Base-by-base conservation (phyloP, 2,888 invertebrate species). In the Yponomeuta sedellus region DNA sequence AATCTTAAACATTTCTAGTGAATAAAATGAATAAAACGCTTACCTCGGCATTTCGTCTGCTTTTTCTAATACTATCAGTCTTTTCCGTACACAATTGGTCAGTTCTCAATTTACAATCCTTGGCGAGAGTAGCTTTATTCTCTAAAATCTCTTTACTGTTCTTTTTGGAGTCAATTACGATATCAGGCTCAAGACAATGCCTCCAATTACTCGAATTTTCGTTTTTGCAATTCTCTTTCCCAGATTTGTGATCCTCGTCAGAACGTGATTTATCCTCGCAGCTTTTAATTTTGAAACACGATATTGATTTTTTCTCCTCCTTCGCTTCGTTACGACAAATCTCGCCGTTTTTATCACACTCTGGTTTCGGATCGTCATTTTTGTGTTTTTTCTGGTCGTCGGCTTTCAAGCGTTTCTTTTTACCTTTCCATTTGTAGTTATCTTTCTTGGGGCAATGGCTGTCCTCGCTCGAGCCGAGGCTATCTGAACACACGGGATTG, bases 271-370 rank as follows among this genome's bases (percentile, higher is more conserved):
- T 90, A 77, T 84, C 82, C 71, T 85, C 84, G 8, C 84, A 80
- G 78, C 80, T 83, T 84, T 87, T 89, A 71, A 88, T 87, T 86
- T 90, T 91, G 76, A 91, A 91, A 80, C 91, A 91, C 72, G 87
- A 88, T 79, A 86, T 82, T 70, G 88, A 84, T 80, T 82, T 88
- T 75, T 86, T 88, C 76, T 86, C 86, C 74, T 83, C 83, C 71
- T 79, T 88, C 69, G 78, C 83, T 28, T 68, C 83, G 63, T 81
- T 80, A 70, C 86, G 82, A 70, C 81, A 85, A 78, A 83, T 82
- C 78, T 79, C 77, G 76, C 82, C 78, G 75, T 78, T 79, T 75
- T 82, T 83, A 75, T 84, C 81, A 74, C 74, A 72, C 10, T 58
- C 63, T 12, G n/a, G 12, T 75, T 81, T 78, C 56, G 69, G 73